Evolutionary conservation across 1,140 invertebrate species (phyloP).

Genomic region (Asobara japonica): DNA sequence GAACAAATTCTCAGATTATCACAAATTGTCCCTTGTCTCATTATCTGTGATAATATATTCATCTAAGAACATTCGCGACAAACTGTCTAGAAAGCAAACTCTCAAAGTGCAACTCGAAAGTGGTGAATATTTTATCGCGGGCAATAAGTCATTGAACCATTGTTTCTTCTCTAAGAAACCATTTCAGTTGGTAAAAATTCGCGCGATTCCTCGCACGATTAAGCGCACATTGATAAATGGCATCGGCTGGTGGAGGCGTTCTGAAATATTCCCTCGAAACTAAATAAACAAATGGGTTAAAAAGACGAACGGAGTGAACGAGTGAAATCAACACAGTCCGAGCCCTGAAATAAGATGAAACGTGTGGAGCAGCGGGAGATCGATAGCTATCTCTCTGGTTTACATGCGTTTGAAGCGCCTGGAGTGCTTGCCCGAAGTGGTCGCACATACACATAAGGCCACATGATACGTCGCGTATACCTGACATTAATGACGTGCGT

Average conservation of each 20-base stretch:
- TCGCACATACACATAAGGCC: conserved; percentile 14
- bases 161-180: too few relatives aligned
- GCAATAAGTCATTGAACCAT: too few relatives aligned
- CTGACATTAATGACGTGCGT: conserved; percentile 38
- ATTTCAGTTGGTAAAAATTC: not conserved
- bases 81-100: too few relatives aligned
- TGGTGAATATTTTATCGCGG: too few relatives aligned
- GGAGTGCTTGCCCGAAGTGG: conserved; percentile 31
- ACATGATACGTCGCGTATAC: conserved; percentile 22
- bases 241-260: not conserved
- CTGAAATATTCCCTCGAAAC: not conserved
- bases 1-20: too few relatives aligned
- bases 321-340: conserved; percentile 6
- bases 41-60: too few relatives aligned
- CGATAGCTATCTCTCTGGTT: conserved; percentile 41
- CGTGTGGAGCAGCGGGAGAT: conserved; percentile 34
- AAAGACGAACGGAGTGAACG: not conserved
- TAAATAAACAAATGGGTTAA: not conserved
- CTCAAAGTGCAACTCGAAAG: too few relatives aligned
- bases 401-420: conserved; percentile 42
- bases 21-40: too few relatives aligned
- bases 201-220: not conserved
- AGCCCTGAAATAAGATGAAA: conserved; percentile 13
- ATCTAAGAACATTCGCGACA: too few relatives aligned
- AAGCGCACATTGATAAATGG: not conserved